Evolutionary conservation across 2,113 vertebrate genomes (phyloP).

Genomic region (Nannospalax galili): DNA sequence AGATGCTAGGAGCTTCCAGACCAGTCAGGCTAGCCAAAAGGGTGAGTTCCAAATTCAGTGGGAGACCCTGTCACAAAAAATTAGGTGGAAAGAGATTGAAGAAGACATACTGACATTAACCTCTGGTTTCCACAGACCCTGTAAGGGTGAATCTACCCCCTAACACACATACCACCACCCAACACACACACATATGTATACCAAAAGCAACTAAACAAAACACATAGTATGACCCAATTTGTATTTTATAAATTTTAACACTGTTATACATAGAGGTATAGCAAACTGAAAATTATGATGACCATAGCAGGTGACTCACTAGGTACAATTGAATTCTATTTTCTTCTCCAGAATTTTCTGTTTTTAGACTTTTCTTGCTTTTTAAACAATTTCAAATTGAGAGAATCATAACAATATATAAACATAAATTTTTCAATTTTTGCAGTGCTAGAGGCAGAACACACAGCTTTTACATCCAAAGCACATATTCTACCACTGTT

Average conservation of each 20-base stretch:
- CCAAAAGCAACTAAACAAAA: not conserved
- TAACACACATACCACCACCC: no score
- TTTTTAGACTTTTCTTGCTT: constrained; percentile 15
- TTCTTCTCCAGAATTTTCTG: constrained; percentile 11
- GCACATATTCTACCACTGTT: not conserved
- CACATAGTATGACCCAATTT: not conserved
- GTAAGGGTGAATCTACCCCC: no score
- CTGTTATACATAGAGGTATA: not conserved
- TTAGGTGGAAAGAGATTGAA: no score
- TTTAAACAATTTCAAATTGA: constrained; percentile 13
- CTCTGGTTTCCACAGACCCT: no score
- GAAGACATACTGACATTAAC: no score
- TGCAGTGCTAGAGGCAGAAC: not conserved
- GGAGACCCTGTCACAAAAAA: no score
- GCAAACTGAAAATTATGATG: not conserved
- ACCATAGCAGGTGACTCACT: not conserved
- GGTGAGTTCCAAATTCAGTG: no score
- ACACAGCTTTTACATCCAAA: not conserved
- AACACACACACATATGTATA: not conserved
- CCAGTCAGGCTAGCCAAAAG: no score
- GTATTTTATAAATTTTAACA: not conserved
- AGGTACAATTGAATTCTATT: not conserved
- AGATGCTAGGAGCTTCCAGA: not conserved
- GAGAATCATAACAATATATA: not conserved
- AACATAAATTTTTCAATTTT: not conserved